phyloP scores from a whole-genome alignment of 2,888 invertebrate species.

The Parnassius smintheus region DNA sequence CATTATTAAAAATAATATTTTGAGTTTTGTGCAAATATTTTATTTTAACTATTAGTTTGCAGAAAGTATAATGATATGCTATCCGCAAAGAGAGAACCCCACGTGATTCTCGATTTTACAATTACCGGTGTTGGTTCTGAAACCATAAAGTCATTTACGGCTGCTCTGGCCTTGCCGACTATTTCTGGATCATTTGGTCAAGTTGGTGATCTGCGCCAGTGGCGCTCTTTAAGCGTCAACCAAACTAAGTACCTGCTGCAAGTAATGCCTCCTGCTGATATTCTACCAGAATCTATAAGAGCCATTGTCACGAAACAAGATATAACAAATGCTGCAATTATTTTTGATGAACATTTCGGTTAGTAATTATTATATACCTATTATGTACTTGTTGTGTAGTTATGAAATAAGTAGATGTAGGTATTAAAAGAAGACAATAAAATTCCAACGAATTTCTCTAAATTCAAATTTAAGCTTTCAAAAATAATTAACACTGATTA shows the following conservation, averaged over 20 bases:
- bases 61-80: constrained; percentile 85
- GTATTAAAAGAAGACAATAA: too few relatives aligned
- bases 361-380: constrained; percentile 39
- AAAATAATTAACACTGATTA: too few relatives aligned
- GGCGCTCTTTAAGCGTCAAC: constrained; percentile 86
- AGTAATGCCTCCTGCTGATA: constrained; percentile 91
- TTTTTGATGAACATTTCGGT: constrained; percentile 94
- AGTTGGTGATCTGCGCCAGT: constrained; percentile 90
- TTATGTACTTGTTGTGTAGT: background rate
- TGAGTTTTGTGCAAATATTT: background rate
- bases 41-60: constrained; percentile 80
- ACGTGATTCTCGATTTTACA: constrained; percentile 91
- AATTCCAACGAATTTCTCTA: too few relatives aligned
- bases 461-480: too few relatives aligned
- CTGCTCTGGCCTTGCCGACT: constrained; percentile 90
- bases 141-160: constrained; percentile 91
- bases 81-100: constrained; percentile 84
- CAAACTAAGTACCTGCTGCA: constrained; percentile 90
- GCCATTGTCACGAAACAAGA: constrained; percentile 91
- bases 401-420: constrained; percentile 28
- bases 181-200: constrained; percentile 93
- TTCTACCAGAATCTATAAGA: constrained; percentile 90
- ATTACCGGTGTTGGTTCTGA: constrained; percentile 90
- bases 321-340: constrained; percentile 94
- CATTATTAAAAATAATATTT: too few relatives aligned